Percentiles rank a stretch among this genome's conserved stretches.
These are phyloP conservation scores for Scotopteryx bipunctaria DNA, from an alignment of 2,888 invertebrate genomes.

Conservation along the genomic window DNA sequence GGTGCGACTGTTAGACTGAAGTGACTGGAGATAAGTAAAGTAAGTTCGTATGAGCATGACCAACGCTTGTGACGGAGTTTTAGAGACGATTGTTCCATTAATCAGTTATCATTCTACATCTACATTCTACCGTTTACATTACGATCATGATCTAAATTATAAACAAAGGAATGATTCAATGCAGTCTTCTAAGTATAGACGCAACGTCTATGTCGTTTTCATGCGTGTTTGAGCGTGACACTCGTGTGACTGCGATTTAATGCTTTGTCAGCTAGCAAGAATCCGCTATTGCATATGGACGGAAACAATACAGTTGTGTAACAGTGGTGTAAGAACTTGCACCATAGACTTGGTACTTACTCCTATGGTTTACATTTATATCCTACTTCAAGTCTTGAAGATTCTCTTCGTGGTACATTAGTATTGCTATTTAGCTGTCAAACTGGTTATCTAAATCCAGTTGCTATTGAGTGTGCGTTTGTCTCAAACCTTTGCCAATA, in stretches of 20 bases:
- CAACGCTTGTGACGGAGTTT: too few relatives aligned
- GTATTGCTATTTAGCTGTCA: background rate
- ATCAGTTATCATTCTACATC: conserved; percentile 15
- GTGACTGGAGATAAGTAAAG: too few relatives aligned
- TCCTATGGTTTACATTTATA: conserved; percentile 17
- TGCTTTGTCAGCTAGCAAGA: conserved; percentile 27
- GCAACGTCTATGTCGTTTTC: conserved; percentile 22
- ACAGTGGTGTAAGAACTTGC: conserved; percentile 19
- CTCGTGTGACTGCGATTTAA: conserved; percentile 24
- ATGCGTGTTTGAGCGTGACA: conserved; percentile 30
- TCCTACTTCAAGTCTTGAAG: conserved; percentile 8
- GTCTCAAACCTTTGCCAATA: too few relatives aligned
- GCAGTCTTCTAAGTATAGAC: conserved; percentile 40
- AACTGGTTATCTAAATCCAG: conserved; percentile 1
- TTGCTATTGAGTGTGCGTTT: too few relatives aligned
- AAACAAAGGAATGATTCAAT: conserved; percentile 53
- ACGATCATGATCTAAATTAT: conserved; percentile 50
- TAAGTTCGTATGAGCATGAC: too few relatives aligned
- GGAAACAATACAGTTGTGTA: conserved; percentile 28
- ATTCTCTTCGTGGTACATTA: background rate
- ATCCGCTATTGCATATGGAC: conserved; percentile 24
- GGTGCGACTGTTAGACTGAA: too few relatives aligned
- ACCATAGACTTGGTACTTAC: conserved; percentile 18
- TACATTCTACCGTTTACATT: conserved; percentile 31
- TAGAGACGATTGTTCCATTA: conserved; percentile 1